Percentiles rank a stretch among this genome's conserved stretches.
phyloP scores from a whole-genome alignment of 37 sponge, comb jelly and placozoan species.

The Cladorhizidae sp. region DNA sequence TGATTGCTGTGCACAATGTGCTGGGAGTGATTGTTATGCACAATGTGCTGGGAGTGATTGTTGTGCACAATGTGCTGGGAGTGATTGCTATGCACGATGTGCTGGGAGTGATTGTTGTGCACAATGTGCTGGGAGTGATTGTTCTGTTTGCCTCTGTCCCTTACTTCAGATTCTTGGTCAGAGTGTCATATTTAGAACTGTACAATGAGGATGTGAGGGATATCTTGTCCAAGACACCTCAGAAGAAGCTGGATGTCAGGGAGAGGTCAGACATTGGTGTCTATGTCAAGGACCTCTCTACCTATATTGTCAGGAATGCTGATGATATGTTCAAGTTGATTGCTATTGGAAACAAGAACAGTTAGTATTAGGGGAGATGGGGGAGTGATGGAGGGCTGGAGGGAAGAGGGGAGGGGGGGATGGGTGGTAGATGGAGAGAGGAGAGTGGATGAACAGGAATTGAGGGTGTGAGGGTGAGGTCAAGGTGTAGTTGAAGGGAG shows the following conservation, averaged over 20 bases:
- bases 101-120: too few relatives aligned
- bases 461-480: not conserved
- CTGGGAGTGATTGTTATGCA: too few relatives aligned
- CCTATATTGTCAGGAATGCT: slow-evolving; percentile 86
- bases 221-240: slow-evolving; percentile 74
- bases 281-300: slow-evolving; percentile 90
- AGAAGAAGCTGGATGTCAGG: slow-evolving; percentile 76
- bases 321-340: slow-evolving; percentile 97
- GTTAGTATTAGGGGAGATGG: slow-evolving; percentile 26
- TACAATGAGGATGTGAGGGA: slow-evolving; percentile 99
- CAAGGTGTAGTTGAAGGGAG: not conserved
- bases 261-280: slow-evolving; percentile 95
- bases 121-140: too few relatives aligned
- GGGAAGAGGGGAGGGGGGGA: too few relatives aligned
- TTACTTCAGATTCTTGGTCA: slow-evolving; percentile 84
- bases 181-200: slow-evolving; percentile 95
- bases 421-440: too few relatives aligned
- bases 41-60: too few relatives aligned
- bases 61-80: too few relatives aligned
- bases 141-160: too few relatives aligned
- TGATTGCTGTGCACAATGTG: too few relatives aligned
- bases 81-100: too few relatives aligned
- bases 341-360: slow-evolving; percentile 75
- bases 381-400: not conserved
- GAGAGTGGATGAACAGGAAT: not conserved